Evolutionary conservation across 2,113 vertebrate genomes (phyloP), one percentile per base, ranked within the genome.

Genomic region (Patagioenas fasciata): DNA sequence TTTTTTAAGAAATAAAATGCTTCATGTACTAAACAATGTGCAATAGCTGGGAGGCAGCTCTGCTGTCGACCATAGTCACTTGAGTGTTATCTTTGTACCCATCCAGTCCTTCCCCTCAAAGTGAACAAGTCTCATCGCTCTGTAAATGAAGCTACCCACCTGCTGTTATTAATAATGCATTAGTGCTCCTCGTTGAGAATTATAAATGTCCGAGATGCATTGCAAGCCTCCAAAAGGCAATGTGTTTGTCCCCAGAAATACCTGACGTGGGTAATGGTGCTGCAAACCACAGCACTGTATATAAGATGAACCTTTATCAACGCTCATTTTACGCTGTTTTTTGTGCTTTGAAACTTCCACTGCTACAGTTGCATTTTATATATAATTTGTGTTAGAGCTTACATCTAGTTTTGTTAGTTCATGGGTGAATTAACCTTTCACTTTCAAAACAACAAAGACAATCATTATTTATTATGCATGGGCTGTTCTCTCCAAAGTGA

Each of bases 161-260:
- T 96, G 94, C 85, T 67, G 29, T 67, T 88, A 13, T 95, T 66
- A 95, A 95, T 93, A 85, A 90, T 93, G 64, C 80, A 94, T 83
- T 70, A 80, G 54, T 31, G 50, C 71, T 94, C 42, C 75, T 94
- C 71, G 16, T 70, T 2, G 4, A 83, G 72, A 60, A 34, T 62
- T 75, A 34, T 8, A 73, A 34, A 78, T 58, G 91, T 83, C 90
- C 58, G 29, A 10, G 85, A 70, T 20, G 20, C 0, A 0, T 51
- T 80, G 29, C 53, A 34, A 66, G 74, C 62, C 71, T 85, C 47
- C 50, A 21, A 28, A 62, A 66, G 38, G n/a, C 47, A 56, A 38
- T 0, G 19, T 34, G 34, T 73, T 66, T 77, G 34, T 66, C 67
- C 64, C 53, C 82, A 85, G 74, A 62, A 95, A 36, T 12, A 54